A percentile compares a stretch with the other conserved stretches of the same genome.
Conservation (phyloP, 2,888 invertebrate genomes). For the Tiphia femorata region DNA sequence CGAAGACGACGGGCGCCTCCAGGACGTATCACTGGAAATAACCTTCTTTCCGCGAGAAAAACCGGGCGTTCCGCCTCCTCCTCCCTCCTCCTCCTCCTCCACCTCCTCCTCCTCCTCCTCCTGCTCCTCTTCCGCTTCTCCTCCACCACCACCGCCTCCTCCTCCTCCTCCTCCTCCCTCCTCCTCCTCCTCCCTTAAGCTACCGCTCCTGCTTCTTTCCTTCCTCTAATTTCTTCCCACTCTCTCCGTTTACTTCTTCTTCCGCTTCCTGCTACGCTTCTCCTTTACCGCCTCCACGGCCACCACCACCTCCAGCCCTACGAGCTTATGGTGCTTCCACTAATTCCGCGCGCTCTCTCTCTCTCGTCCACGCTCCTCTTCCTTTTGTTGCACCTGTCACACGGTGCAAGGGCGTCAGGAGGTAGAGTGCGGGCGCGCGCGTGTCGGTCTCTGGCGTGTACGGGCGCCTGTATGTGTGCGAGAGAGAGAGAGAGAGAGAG, state of each 20-base stretch:
- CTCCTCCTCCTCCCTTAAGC: not conserved
- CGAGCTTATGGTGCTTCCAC: not conserved
- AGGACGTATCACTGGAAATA: slow-evolving; percentile 57
- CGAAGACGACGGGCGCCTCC: slow-evolving; percentile 68
- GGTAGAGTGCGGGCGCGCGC: not conserved
- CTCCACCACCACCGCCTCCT: slow-evolving; percentile 66
- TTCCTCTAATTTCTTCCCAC: slow-evolving; percentile 24
- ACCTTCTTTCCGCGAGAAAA: slow-evolving; percentile 37
- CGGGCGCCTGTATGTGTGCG: not conserved
- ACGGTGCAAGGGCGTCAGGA: slow-evolving; percentile 41
- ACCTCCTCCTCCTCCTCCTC: slow-evolving; percentile 9
- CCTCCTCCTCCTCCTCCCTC: slow-evolving; percentile 19
- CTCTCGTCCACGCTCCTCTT: slow-evolving; percentile 27
- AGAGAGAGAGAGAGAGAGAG: slow-evolving; percentile 30
- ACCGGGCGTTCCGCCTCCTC: slow-evolving; percentile 41
- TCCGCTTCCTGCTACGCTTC: slow-evolving; percentile 37
- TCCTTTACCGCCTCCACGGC: slow-evolving; percentile 24
- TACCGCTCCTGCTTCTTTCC: not conserved
- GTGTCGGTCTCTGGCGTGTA: not conserved
- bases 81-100: slow-evolving; percentile 43
- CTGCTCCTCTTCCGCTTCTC: slow-evolving; percentile 55
- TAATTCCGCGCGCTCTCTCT: not conserved
- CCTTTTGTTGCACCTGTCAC: slow-evolving; percentile 50
- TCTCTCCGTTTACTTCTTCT: slow-evolving; percentile 28
- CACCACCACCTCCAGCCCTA: slow-evolving; percentile 26